A percentile compares a stretch with the other conserved stretches of the same genome.
These are phyloP conservation scores for Blastomussa wellsi DNA, from an alignment of 92 coral and sea anemone genomes.

Conservation along the genomic window DNA sequence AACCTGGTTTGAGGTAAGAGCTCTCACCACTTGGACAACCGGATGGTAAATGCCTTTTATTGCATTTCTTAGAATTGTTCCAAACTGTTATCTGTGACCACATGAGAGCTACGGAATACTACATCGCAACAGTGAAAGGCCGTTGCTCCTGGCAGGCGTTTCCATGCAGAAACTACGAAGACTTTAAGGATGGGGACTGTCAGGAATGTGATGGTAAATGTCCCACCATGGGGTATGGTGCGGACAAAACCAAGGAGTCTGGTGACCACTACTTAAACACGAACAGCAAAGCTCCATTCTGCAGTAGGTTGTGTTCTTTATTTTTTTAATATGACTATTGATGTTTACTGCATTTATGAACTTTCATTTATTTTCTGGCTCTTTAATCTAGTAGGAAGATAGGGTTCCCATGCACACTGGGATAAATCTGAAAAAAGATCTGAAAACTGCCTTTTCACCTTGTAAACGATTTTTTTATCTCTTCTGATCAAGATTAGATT, in stretches of 20 bases:
- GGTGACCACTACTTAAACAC: slow-evolving; percentile 27
- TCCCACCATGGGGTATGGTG: slow-evolving; percentile 60
- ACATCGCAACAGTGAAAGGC: slow-evolving; percentile 43
- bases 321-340: too few relatives aligned
- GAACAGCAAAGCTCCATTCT: slow-evolving; percentile 29
- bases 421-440: too few relatives aligned
- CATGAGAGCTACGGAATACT: slow-evolving; percentile 47
- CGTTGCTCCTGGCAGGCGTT: slow-evolving; percentile 44
- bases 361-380: too few relatives aligned
- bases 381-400: too few relatives aligned
- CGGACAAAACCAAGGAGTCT: slow-evolving; percentile 16
- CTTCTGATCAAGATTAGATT: too few relatives aligned
- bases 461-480: too few relatives aligned
- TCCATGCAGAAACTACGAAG: slow-evolving; percentile 37
- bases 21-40: background rate
- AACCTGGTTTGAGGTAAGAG: too few relatives aligned
- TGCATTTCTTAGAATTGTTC: background rate
- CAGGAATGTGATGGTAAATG: slow-evolving; percentile 3
- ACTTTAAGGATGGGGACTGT: slow-evolving; percentile 51
- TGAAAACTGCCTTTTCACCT: too few relatives aligned
- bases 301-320: slow-evolving; percentile 11
- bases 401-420: too few relatives aligned
- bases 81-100: slow-evolving; percentile 40
- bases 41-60: slow-evolving; percentile 16
- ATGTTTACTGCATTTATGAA: too few relatives aligned